Evolutionary conservation across 2,888 invertebrate genomes (phyloP).

Genomic region (Sarcophaga carnaria): DNA sequence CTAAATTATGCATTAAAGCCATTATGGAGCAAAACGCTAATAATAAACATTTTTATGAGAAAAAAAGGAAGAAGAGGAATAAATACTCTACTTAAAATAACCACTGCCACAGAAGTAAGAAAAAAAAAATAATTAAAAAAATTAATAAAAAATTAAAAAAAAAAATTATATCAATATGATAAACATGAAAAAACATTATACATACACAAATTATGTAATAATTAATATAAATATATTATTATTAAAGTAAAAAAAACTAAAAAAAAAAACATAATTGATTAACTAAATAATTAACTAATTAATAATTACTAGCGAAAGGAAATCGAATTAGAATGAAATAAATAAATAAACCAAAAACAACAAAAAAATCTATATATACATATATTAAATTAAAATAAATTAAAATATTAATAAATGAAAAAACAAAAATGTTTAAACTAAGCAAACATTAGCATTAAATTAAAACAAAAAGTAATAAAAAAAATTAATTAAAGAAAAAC

Average conservation of each 20-base stretch:
- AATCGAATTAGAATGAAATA: slow-evolving; percentile 71
- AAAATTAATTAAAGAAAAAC: slow-evolving; percentile 31
- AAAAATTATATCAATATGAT: slow-evolving; percentile 68
- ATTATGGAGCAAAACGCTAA: slow-evolving; percentile 41
- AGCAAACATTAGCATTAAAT: slow-evolving; percentile 55
- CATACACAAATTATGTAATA: slow-evolving; percentile 67
- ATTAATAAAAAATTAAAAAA: slow-evolving; percentile 65
- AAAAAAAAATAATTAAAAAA: slow-evolving; percentile 60
- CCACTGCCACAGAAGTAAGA: slow-evolving; percentile 78
- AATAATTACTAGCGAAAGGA: slow-evolving; percentile 73
- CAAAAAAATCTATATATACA: slow-evolving; percentile 45
- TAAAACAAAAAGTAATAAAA: slow-evolving; percentile 39
- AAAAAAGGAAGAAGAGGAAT: slow-evolving; percentile 33
- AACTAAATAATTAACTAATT: slow-evolving; percentile 72
- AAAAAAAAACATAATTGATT: slow-evolving; percentile 55
- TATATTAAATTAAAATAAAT: slow-evolving; percentile 58
- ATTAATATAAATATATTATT: slow-evolving; percentile 69
- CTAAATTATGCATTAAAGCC: slow-evolving; percentile 19
- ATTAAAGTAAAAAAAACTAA: slow-evolving; percentile 66
- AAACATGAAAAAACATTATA: slow-evolving; percentile 61
- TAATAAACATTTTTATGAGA: slow-evolving; percentile 61
- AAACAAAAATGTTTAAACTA: slow-evolving; percentile 52
- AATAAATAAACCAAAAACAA: slow-evolving; percentile 65
- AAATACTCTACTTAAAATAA: slow-evolving; percentile 75
- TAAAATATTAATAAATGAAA: slow-evolving; percentile 31